Base-by-base conservation (phyloP, 2,113 vertebrate genomes). In the Ceuthmochares aereus region DNA sequence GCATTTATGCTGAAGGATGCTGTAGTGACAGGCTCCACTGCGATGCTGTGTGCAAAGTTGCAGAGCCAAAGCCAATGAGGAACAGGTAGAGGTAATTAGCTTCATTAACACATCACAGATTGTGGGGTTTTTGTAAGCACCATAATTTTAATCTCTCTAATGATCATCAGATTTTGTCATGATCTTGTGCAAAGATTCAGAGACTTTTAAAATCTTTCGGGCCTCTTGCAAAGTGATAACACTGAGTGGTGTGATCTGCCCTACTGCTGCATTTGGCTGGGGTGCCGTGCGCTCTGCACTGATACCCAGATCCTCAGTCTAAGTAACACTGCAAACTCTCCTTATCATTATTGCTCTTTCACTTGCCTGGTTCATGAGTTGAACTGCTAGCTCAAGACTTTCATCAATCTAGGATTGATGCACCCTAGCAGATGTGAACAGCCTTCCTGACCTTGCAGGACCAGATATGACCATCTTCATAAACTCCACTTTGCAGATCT, bases 41-140 rank as follows among this genome's bases (percentile, higher is more conserved):
- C 47, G 23, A 23, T 22, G 5, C 27, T 3, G 0, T 25, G 12
- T 40, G 6, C 32, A 55, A 30, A 56, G 45, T 54, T 2, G 9
- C 0, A 3, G 58, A 73, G 22, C 4, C 68, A 74, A 63, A 63
- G 34, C 16, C 51, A 37, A 0, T 14, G 14, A 80, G 20, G n/a
- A 69, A 75, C 84, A 73, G 21, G 20, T 14, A 76, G 17, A 72
- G 30, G n/a, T 34, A 29, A 36, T 60, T 18, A 82, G 64, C 26
- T 49, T 60, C 30, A 12, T 34, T 75, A 75, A 26, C 8, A 14
- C 26, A 13, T 18, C 26, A 12, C 15, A 40, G 8, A 4, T 47
- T 42, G 7, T 5, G 22, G 12, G 11, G 0, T 2, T 22, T 56
- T 88, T 72, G 70, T 68, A 34, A 45, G n/a, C 21, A 69, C 7